Evolutionary conservation across 2,797 vertebrate species (phyloP).

Genomic region (Gobionotothen gibberifrons): DNA sequence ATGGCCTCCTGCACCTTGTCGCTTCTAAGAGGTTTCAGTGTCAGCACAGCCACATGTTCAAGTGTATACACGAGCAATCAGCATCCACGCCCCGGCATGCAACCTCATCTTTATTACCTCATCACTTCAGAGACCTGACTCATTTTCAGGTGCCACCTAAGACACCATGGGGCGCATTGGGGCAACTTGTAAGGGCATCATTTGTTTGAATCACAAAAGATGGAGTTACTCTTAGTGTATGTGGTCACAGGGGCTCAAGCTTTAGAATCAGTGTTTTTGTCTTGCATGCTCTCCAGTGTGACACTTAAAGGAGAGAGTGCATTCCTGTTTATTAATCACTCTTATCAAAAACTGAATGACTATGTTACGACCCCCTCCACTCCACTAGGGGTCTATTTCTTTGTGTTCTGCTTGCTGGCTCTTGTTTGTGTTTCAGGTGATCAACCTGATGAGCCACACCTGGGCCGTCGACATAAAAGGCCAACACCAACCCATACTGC

Average conservation of each 20-base stretch:
- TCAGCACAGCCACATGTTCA: conserved; percentile 24
- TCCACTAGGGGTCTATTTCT: too few relatives aligned
- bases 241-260: neutral
- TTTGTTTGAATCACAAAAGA: conserved; percentile 20
- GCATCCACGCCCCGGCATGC: conserved; percentile 11
- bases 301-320: neutral
- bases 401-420: too few relatives aligned
- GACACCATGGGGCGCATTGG: conserved; percentile 13
- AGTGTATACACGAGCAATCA: conserved; percentile 32
- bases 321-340: neutral
- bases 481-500: too few relatives aligned
- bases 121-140: conserved; percentile 40
- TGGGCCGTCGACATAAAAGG: too few relatives aligned
- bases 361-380: too few relatives aligned
- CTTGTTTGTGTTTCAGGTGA: too few relatives aligned
- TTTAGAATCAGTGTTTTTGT: conserved; percentile 1
- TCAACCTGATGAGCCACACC: too few relatives aligned
- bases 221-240: neutral
- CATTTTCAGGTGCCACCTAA: conserved; percentile 37
- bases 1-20: conserved; percentile 42
- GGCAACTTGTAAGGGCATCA: conserved; percentile 24
- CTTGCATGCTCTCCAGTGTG: neutral
- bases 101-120: conserved; percentile 55
- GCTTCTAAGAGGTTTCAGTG: conserved; percentile 47
- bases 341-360: neutral